Evolutionary conservation across 2,888 invertebrate species (phyloP).

Genomic region (Meteorus colon): DNA sequence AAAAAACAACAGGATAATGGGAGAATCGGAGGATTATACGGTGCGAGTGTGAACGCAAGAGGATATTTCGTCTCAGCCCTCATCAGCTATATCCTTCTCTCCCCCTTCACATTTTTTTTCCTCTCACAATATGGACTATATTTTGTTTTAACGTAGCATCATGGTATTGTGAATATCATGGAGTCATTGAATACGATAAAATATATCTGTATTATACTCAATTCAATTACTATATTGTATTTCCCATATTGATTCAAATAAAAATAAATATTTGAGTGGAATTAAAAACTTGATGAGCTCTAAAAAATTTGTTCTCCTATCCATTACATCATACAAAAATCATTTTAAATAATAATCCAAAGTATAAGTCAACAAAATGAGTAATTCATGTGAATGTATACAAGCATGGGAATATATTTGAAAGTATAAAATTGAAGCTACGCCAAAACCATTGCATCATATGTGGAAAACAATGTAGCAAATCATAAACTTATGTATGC

Average conservation of each 20-base stretch:
- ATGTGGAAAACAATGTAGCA: background rate
- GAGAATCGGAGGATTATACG: conserved; percentile 67
- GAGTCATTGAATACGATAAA: background rate
- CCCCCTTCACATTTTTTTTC: conserved; percentile 18
- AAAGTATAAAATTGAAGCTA: too few relatives aligned
- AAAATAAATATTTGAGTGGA: too few relatives aligned
- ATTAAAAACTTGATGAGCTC: too few relatives aligned
- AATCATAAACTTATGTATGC: background rate
- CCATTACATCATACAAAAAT: too few relatives aligned
- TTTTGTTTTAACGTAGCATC: conserved; percentile 13
- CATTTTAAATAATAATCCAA: too few relatives aligned
- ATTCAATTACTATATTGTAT: too few relatives aligned
- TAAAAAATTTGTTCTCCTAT: too few relatives aligned
- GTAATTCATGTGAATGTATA: too few relatives aligned
- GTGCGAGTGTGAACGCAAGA: conserved; percentile 53
- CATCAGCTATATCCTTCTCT: conserved; percentile 8
- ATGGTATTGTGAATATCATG: background rate
- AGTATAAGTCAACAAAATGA: too few relatives aligned
- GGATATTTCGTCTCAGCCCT: conserved; percentile 43
- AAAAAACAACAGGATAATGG: conserved; percentile 69
- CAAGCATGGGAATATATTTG: too few relatives aligned
- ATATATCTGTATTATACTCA: background rate
- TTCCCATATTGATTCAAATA: too few relatives aligned
- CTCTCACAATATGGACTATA: background rate
- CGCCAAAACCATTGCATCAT: background rate